Conservation (phyloP, 2,797 vertebrate genomes). For the Manis javanica region DNA sequence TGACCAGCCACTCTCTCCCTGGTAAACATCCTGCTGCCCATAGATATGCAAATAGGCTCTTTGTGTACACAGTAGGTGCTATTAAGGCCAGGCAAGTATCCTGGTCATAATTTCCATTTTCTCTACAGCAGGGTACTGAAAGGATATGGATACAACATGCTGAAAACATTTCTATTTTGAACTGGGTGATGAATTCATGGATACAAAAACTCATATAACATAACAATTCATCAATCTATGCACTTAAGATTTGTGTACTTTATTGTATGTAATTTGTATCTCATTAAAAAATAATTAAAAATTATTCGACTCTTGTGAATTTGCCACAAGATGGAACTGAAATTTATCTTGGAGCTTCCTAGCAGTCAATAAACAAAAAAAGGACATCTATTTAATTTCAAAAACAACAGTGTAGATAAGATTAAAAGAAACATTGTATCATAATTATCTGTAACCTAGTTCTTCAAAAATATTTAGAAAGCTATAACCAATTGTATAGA, state of each 20-base stretch:
- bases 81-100: too few species aligned
- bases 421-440: not conserved
- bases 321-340: not conserved
- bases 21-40: too few species aligned
- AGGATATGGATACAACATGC: not conserved
- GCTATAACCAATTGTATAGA: constrained; percentile 6
- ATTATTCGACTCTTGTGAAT: not conserved
- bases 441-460: not conserved
- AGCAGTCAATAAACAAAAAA: constrained; percentile 24
- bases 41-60: too few species aligned
- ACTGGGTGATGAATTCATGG: not conserved
- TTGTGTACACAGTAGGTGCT: too few species aligned
- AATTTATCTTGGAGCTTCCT: constrained; percentile 36
- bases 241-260: not conserved
- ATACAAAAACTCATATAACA: not conserved
- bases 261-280: not conserved
- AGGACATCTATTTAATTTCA: constrained; percentile 1
- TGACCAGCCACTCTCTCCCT: too few species aligned
- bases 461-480: constrained; percentile 52
- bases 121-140: not conserved
- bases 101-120: too few species aligned
- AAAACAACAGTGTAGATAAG: not conserved
- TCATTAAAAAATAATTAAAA: constrained; percentile 42
- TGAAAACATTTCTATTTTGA: constrained; percentile 27
- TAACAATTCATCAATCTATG: not conserved